Evolutionary conservation across 2,888 invertebrate genomes (phyloP).

Genomic region (Meta bourneti): DNA sequence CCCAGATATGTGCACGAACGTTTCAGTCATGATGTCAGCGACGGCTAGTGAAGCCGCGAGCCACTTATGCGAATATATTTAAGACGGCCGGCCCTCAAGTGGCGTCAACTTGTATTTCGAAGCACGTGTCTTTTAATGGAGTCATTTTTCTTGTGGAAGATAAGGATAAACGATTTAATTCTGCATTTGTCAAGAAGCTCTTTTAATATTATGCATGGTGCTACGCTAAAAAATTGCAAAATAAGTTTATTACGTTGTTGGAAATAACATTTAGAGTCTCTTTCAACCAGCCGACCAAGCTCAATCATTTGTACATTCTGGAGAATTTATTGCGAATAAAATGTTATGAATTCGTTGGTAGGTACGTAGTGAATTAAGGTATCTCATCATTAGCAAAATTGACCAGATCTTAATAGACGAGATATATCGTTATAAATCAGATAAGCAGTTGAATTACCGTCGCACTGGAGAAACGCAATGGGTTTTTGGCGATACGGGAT

Average conservation of each 20-base stretch:
- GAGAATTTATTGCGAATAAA: neutral
- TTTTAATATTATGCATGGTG: slow-evolving; percentile 36
- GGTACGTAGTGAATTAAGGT: too few species aligned
- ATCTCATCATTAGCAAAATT: too few species aligned
- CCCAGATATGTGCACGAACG: too few species aligned
- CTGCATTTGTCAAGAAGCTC: slow-evolving; percentile 33
- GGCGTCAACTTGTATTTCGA: slow-evolving; percentile 49
- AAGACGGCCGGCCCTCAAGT: slow-evolving; percentile 11
- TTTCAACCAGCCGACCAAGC: neutral
- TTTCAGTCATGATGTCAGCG: neutral
- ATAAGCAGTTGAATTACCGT: too few species aligned
- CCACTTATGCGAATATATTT: neutral
- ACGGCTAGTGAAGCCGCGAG: neutral
- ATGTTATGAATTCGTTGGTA: too few species aligned
- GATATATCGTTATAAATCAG: too few species aligned
- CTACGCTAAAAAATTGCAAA: neutral
- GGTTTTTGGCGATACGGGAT: too few species aligned
- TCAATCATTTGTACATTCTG: neutral
- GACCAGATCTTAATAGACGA: too few species aligned
- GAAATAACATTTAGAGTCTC: neutral
- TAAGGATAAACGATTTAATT: slow-evolving; percentile 46
- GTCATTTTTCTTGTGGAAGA: slow-evolving; percentile 56
- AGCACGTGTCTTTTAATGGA: slow-evolving; percentile 59
- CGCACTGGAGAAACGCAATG: too few species aligned
- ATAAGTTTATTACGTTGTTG: neutral